A percentile compares a stretch with the other conserved stretches of the same genome.
Conservation (phyloP, 2,113 vertebrate species). For the Erythrolamprus reginae region DNA sequence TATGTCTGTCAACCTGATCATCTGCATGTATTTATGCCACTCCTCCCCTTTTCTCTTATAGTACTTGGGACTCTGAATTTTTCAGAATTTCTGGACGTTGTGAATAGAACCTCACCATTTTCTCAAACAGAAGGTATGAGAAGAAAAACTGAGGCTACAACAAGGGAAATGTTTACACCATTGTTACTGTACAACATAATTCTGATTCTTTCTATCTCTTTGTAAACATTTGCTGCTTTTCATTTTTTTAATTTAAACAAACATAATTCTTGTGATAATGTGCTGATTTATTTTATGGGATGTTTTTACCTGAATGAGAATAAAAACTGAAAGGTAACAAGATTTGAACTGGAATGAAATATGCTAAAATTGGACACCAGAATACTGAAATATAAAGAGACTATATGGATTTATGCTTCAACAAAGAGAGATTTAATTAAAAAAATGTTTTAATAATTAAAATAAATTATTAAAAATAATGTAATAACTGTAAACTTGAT, state of each 20-base stretch:
- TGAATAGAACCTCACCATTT: slow-evolving; percentile 9
- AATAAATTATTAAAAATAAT: too few relatives aligned
- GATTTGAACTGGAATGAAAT: too few relatives aligned
- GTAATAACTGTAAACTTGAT: too few relatives aligned
- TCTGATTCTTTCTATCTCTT: neutral
- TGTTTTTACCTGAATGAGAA: neutral
- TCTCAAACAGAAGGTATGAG: neutral
- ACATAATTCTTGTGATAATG: neutral
- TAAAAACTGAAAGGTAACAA: neutral
- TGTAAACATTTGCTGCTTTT: neutral
- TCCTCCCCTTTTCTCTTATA: neutral
- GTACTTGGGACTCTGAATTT: neutral
- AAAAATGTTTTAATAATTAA: too few relatives aligned
- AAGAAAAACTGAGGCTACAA: neutral
- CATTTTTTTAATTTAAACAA: neutral
- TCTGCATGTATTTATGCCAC: neutral
- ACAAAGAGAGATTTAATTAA: too few relatives aligned
- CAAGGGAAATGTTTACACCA: neutral
- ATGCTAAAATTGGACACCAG: too few relatives aligned
- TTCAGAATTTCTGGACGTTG: neutral
- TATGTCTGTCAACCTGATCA: neutral
- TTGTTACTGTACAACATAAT: neutral
- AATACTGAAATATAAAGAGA: too few relatives aligned
- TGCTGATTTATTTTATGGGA: neutral
- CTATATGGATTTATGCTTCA: too few relatives aligned